A percentile compares a stretch with the other conserved stretches of the same genome.
These are phyloP conservation scores for Beaufortia kweichowensis DNA, from an alignment of 2,113 vertebrate species.

Conservation along the genomic window DNA sequence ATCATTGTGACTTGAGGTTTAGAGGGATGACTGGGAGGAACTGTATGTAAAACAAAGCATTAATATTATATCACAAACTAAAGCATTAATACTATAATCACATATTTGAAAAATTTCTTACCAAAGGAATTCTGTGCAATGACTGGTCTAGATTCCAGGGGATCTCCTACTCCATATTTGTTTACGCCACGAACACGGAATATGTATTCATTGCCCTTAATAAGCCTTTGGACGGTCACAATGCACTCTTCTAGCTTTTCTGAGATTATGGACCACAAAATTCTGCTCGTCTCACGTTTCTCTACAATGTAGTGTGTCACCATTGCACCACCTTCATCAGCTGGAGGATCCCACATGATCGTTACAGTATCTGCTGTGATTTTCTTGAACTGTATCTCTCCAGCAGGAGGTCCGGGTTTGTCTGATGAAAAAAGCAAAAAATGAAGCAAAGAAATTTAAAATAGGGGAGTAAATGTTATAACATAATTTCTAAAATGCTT, in stretches of 20 bases:
- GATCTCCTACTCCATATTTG: slow-evolving; percentile 92
- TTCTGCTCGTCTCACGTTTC: slow-evolving; percentile 91
- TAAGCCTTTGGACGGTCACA: slow-evolving; percentile 88
- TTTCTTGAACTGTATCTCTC: slow-evolving; percentile 92
- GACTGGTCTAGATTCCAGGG: slow-evolving; percentile 88
- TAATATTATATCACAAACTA: slow-evolving; percentile 2
- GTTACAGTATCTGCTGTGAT: slow-evolving; percentile 92
- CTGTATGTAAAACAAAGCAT: slow-evolving; percentile 63
- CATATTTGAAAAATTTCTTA: slow-evolving; percentile 65
- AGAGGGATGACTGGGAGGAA: slow-evolving; percentile 90
- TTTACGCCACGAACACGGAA: slow-evolving; percentile 95
- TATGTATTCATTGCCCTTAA: slow-evolving; percentile 96
- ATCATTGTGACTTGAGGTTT: slow-evolving; percentile 88
- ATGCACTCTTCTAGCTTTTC: slow-evolving; percentile 90
- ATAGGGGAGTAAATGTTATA: too few relatives aligned
- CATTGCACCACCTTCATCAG: slow-evolving; percentile 91
- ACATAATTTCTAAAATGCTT: background rate
- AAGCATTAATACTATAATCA: background rate
- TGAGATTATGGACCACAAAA: slow-evolving; percentile 94
- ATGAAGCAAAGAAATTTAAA: background rate
- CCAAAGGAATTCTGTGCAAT: slow-evolving; percentile 93
- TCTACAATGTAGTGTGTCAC: slow-evolving; percentile 96
- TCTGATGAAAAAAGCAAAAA: slow-evolving; percentile 69
- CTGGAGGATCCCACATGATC: slow-evolving; percentile 88
- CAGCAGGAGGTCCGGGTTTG: slow-evolving; percentile 90